phyloP scores from a whole-genome alignment of 1,140 invertebrate genomes.

The Bombus sylvicola region DNA sequence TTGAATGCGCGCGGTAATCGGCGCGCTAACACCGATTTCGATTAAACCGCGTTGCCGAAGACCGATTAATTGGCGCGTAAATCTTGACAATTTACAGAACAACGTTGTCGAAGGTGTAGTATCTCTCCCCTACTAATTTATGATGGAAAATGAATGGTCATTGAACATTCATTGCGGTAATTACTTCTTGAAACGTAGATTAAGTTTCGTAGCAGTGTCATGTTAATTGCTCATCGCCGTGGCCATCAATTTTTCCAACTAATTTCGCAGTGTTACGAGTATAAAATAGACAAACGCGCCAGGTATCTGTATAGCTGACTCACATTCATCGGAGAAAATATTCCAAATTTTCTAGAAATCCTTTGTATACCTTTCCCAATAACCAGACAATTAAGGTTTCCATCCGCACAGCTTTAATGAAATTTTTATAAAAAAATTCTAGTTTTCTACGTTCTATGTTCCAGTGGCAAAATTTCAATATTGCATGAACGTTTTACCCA shows the following conservation, averaged over 20 bases:
- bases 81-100: slow-evolving; percentile 40
- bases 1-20: slow-evolving; percentile 20
- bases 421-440: not conserved
- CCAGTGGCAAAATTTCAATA: not conserved
- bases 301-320: too few relatives aligned
- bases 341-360: too few relatives aligned
- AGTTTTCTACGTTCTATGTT: not conserved
- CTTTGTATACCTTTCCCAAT: too few relatives aligned
- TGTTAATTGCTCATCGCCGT: too few relatives aligned
- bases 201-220: too few relatives aligned
- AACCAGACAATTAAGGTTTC: too few relatives aligned
- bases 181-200: not conserved
- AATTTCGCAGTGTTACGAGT: too few relatives aligned
- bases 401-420: too few relatives aligned
- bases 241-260: too few relatives aligned
- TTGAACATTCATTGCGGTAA: not conserved
- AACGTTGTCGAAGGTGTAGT: not conserved
- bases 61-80: slow-evolving; percentile 35
- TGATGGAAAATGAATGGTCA: not conserved
- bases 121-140: not conserved
- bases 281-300: too few relatives aligned
- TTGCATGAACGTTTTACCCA: not conserved
- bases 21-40: slow-evolving; percentile 19
- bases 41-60: slow-evolving; percentile 30
- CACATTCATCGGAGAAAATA: too few relatives aligned